Conservation (phyloP, 1,140 invertebrate genomes). For the Zeugodacus cucurbitae region DNA sequence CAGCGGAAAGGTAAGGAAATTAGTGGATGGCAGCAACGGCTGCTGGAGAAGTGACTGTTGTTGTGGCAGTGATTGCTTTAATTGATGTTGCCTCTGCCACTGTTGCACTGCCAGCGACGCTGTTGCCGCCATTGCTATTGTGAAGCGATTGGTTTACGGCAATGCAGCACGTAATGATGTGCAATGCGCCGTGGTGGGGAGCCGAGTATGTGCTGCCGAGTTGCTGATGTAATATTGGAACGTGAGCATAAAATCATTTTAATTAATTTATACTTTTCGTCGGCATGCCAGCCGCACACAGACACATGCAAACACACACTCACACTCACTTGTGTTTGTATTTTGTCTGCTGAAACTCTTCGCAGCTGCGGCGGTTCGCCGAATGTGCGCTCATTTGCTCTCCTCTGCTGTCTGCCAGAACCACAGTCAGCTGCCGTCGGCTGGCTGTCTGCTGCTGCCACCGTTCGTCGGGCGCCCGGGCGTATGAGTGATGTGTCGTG, state of each 20-base stretch:
- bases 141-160: background rate
- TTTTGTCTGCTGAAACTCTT: background rate
- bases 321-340: background rate
- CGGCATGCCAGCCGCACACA: background rate
- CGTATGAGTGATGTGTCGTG: background rate
- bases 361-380: background rate
- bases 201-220: background rate
- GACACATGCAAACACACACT: background rate
- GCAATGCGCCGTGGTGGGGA: background rate
- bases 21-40: background rate
- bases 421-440: too few species aligned
- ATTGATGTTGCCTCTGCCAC: background rate
- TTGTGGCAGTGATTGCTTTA: background rate
- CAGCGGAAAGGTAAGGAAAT: background rate
- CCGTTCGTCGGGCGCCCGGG: background rate
- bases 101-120: background rate
- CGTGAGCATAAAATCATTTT: constrained; percentile 16
- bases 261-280: constrained; percentile 15
- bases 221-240: background rate
- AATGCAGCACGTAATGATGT: background rate
- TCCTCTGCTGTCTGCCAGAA: background rate
- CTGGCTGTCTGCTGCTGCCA: background rate
- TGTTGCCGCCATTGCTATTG: background rate
- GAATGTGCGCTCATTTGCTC: background rate
- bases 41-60: background rate